Evolutionary conservation across 2,888 invertebrate species (phyloP), one percentile per base, ranked within the genome.

Genomic region (Thyatira batis): DNA sequence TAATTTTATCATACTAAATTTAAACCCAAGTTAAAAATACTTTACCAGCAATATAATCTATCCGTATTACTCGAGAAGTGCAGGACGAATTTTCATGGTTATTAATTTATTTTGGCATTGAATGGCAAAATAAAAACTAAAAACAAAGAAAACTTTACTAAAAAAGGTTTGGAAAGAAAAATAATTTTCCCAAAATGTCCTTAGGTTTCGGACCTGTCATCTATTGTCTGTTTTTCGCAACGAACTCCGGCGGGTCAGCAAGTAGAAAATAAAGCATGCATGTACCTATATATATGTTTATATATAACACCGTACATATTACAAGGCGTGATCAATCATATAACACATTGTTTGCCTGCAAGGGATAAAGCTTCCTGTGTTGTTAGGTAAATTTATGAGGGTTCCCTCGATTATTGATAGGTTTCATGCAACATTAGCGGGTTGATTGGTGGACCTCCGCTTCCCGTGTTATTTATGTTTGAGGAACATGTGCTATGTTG

Each of bases 381-480:
- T 71, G 71, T 70, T 72, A 76, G 74, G 76, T 74, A 69, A 71
- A 80, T 80, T 78, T 82, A 82, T 82, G 78, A 79, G 73, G 78
- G 80, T 76, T 63, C 67, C 60, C 63, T 20, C 56, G 74, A 76
- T 78, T 82, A 82, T 81, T 82, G 82, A 82, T 82, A 80, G 79
- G 78, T 74, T 78, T 76, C 74, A 79, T 81, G 79, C 75, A 75
- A 83, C 80, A 86, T 85, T 87, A 84, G 80, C 73, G 58, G 57
- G 69, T 69, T 72, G 80, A 80, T 79, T 79, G 76, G 77, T 75
- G 63, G 67, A 48, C 52, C 49, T 59, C 53, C 48, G 25, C 55
- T 51, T 58, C 58, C 64, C 45, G 60, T 13, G 17, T 48, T 48
- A 28, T 48, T 60, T 61, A 61, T 67, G 59, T 66, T 65, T 63